Percentiles rank a stretch among this genome's conserved stretches.
phyloP scores from a whole-genome alignment of 2,113 vertebrate genomes.

The Chaetops frenatus region DNA sequence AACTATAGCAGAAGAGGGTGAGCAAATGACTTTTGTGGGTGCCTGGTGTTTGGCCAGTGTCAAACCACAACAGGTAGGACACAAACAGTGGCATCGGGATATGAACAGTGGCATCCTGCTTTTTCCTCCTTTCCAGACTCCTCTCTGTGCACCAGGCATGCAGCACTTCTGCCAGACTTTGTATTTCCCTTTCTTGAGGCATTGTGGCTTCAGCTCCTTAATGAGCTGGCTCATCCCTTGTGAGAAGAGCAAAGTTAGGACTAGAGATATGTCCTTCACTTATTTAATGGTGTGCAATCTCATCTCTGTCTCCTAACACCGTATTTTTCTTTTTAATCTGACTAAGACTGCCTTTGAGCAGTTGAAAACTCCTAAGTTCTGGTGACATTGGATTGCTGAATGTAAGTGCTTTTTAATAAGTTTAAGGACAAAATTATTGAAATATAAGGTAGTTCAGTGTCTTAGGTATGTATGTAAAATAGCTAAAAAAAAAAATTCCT shows the following conservation, averaged over 20 bases:
- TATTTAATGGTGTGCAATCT: background rate
- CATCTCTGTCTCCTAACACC: background rate
- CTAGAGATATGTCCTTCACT: background rate
- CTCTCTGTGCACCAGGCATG: background rate
- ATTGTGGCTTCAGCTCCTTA: background rate
- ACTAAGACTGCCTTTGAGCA: background rate
- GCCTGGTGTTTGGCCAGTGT: background rate
- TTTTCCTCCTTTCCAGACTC: background rate
- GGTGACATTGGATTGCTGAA: background rate
- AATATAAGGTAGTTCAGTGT: background rate
- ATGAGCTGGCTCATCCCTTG: background rate
- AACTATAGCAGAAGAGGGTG: background rate
- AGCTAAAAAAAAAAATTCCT: background rate
- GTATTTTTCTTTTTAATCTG: background rate
- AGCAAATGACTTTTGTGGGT: background rate
- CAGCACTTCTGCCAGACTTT: background rate
- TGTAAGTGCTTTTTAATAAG: background rate
- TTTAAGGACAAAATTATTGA: background rate
- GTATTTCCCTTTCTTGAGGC: background rate
- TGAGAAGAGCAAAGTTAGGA: background rate
- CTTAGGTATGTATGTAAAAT: background rate
- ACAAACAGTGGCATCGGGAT: background rate
- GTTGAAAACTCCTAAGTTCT: too few relatives aligned
- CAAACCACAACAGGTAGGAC: background rate
- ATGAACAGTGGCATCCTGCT: fast-evolving